Base-by-base conservation (phyloP, 2,113 vertebrate genomes). In the Gallinago paraguaiae region DNA sequence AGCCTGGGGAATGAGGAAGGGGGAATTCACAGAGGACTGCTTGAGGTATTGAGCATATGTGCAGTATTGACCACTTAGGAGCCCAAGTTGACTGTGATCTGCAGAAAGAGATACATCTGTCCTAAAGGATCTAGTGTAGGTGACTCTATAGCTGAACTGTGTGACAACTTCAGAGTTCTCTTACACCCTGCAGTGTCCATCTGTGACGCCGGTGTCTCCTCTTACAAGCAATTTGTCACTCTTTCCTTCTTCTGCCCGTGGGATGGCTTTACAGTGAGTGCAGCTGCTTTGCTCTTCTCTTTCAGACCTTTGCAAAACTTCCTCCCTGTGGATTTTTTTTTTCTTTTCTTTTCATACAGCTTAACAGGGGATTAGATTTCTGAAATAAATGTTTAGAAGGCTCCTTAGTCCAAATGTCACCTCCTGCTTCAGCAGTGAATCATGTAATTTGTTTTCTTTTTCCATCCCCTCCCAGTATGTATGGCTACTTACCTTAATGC, bases 401-500 rank as follows among this genome's bases (percentile, higher is more conserved):
- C 31, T 69, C 51, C 67, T 50, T 70, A 82, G 87, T 93, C 72
- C 74, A 78, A 88, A 91, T 96, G 80, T 92, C 92, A 84, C 72
- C 88, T 81, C 75, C 83, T 82, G 22, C 56, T 89, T 71, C 80
- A 93, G 86, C 46, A 88, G 45, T 95, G 93, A 96, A 91, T 96
- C 95, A 96, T 93, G 84, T 95, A 90, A 94, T 91, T 5, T 0
- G 9, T 92, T 93, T 88, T 69, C 51, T 54, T 91, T 95, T 86
- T 86, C 72, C 46, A 25, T 95, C 65, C 70, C 48, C 48, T 92
- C 57, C 48, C 74, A n/a, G 37, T 61, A 7, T 39, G 61, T 60
- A 57, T 0, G 64, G 56, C 90, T 80, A 68, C 86, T 96, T 92
- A 90, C 90, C 93, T 95, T 92, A 48, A 85, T 81, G 82, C 82